phyloP scores from a whole-genome alignment of 2,113 vertebrate genomes.

The Pachycephala philippinensis region DNA sequence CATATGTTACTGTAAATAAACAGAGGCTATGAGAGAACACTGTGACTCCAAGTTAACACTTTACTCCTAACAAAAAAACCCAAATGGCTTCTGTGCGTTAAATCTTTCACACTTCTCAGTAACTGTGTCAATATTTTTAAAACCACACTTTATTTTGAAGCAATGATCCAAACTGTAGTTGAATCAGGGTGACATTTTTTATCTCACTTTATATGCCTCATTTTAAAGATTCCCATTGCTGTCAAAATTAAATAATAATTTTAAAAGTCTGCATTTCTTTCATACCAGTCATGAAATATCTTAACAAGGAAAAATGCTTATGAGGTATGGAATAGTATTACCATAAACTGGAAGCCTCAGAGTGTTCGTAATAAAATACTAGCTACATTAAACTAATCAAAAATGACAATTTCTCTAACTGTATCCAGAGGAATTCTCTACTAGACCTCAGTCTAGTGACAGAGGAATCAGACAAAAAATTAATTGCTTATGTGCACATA shows the following conservation, averaged over 20 bases:
- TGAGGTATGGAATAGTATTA: not conserved
- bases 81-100: not conserved
- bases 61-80: not conserved
- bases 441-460: not conserved
- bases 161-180: not conserved
- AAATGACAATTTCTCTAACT: not conserved
- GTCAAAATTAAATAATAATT: not conserved
- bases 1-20: not conserved
- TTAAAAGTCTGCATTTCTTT: not conserved
- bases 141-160: not conserved
- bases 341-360: not conserved
- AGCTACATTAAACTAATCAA: not conserved
- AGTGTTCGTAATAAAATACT: not conserved
- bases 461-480: not conserved
- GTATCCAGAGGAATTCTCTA: not conserved
- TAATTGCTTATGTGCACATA: not conserved
- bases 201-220: not conserved
- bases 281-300: not conserved
- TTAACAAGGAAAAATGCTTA: conserved; percentile 3
- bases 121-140: not conserved
- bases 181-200: not conserved
- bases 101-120: not conserved
- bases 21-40: not conserved
- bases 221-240: not conserved
- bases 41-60: not conserved